Evolutionary conservation across 2,113 vertebrate genomes (phyloP), one percentile per base, ranked within the genome.

Genomic region (Marmota monax): DNA sequence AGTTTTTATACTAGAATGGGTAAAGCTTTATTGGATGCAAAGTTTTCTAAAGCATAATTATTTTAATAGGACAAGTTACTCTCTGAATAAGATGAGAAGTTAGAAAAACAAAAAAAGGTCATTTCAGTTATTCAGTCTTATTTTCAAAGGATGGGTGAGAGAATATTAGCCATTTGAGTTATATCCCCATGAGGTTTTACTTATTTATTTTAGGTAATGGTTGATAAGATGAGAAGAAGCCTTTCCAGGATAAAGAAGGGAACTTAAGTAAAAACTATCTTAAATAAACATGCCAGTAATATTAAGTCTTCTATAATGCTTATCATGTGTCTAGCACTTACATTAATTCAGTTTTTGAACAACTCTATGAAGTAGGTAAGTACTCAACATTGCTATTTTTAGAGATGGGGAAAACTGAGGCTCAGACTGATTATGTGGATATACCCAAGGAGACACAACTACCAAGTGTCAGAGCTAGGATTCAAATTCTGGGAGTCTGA

Each of bases 71-170:
- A 53, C 16, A 56, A 29, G 29, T 78, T 94, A 73, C 18, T 90
- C 96, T 96, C 42, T 42, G 27, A 93, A 80, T 84, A 9, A 32
- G 22, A 18, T 63, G 51, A 92, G 23, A 78, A 77, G 78, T 45
- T 67, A 84, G 89, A 42, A 94, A 92, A 80, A 70, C 34, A 37
- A 23, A 16, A 58, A 93, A 94, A 87, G 76, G 56, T 97, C n/a
- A 76, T 79, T 94, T 96, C 17, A 90, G n/a, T 72, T 95, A 17
- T 82, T 79, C 27, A 82, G 1, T 93, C 42, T 88, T 32, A 72
- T 73, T 88, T 97, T 94, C 51, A 70, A 51, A 39, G 53, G 32
- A 6, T 53, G 65, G 8, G 5, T 63, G 39, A 53, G 27, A 74
- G 29, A 51, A 10, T 39, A 77, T 86, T 34, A 78, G 42, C 53